Evolutionary conservation across 2,797 vertebrate species (phyloP).

Genomic region (Alcedo quadribrachys): DNA sequence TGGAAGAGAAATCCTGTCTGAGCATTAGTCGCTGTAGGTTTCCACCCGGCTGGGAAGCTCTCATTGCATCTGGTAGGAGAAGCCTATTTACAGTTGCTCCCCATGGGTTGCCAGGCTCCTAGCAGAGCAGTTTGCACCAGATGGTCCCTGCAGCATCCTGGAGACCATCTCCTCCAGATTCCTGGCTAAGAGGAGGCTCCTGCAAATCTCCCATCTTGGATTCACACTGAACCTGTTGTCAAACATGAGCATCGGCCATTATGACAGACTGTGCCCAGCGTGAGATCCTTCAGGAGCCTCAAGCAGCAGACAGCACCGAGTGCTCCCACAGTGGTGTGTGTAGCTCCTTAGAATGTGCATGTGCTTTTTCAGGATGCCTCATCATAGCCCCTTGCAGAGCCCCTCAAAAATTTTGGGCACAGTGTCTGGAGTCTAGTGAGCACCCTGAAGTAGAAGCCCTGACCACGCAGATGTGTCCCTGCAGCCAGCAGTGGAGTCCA

Average conservation of each 20-base stretch:
- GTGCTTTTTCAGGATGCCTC: not conserved
- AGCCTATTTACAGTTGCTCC: not conserved
- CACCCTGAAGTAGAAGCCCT: not conserved
- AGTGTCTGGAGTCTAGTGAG: not conserved
- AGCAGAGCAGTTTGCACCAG: constrained; percentile 24
- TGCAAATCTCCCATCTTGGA: not conserved
- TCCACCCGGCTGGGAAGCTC: not conserved
- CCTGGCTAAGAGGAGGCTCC: not conserved
- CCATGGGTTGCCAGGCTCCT: not conserved
- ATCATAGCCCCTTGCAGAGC: not conserved
- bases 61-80: constrained; percentile 16
- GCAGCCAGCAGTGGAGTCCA: not conserved
- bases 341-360: not conserved
- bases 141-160: constrained; percentile 32
- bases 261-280: not conserved
- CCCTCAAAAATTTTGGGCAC: fast-evolving
- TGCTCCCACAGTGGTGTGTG: not conserved
- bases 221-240: not conserved
- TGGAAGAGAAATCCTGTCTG: constrained; percentile 46
- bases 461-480: not conserved
- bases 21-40: not conserved
- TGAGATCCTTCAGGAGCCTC: not conserved
- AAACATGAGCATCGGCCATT: not conserved
- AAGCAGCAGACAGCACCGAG: fast-evolving
- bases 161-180: not conserved